Conservation (phyloP, 2,113 vertebrate species). For the Diglossa brunneiventris region DNA sequence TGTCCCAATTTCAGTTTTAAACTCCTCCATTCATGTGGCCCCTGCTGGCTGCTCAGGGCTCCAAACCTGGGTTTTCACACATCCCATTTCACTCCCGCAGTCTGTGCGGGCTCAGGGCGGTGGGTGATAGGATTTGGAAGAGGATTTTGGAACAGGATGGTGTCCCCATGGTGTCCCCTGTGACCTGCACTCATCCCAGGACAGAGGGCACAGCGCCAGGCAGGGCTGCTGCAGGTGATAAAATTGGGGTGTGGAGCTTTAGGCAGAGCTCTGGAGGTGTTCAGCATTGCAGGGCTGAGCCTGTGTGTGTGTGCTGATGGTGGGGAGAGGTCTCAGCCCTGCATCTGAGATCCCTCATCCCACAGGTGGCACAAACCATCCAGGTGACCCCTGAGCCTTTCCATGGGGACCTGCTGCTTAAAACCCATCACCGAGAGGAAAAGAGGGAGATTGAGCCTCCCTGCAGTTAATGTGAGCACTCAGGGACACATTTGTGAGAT, state of each 20-base stretch:
- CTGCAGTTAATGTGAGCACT: not conserved
- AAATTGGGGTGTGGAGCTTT: not conserved
- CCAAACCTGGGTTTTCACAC: not conserved
- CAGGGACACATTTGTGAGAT: not conserved
- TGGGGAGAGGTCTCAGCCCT: not conserved
- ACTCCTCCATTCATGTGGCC: not conserved
- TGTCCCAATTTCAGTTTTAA: not conserved
- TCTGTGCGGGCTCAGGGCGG: rapidly evolving
- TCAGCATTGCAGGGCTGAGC: rapidly evolving
- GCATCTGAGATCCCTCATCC: not conserved
- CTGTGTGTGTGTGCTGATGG: not conserved
- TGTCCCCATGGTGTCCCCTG: not conserved
- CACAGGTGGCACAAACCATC: rapidly evolving
- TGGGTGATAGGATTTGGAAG: not conserved
- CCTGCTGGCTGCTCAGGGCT: not conserved
- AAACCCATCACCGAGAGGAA: not conserved
- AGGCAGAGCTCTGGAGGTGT: not conserved
- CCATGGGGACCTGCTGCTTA: not conserved
- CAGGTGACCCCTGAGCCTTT: not conserved
- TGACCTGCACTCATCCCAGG: not conserved
- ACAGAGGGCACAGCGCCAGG: not conserved
- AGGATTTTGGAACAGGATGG: too few relatives aligned
- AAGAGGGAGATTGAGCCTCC: rapidly evolving
- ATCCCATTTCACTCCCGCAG: not conserved
- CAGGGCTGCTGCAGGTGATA: rapidly evolving